These are phyloP conservation scores for Chiloscyllium punctatum DNA, from an alignment of 2,797 vertebrate genomes.

Conservation along the genomic window DNA sequence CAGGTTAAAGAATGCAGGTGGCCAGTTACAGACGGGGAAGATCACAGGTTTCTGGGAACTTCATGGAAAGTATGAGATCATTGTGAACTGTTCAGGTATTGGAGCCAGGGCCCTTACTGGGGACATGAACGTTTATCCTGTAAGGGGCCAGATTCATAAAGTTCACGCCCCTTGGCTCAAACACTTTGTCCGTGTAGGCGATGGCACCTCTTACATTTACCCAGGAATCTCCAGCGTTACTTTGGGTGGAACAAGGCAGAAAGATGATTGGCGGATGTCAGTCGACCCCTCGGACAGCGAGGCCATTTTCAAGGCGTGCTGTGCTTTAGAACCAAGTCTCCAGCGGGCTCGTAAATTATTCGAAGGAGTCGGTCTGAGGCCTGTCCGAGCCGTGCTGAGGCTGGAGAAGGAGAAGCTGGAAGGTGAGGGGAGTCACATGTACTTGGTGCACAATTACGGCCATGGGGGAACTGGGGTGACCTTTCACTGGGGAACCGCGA, in stretches of 20 bases:
- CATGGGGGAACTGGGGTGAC: slow-evolving; percentile 75
- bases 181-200: slow-evolving; percentile 74
- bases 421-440: slow-evolving; percentile 50
- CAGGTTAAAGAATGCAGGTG: slow-evolving; percentile 69
- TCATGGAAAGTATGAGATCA: slow-evolving; percentile 59
- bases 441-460: slow-evolving; percentile 83
- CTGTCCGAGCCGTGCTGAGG: slow-evolving; percentile 59
- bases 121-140: slow-evolving; percentile 60
- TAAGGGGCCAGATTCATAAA: slow-evolving; percentile 79
- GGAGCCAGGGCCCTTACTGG: slow-evolving; percentile 64
- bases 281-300: slow-evolving; percentile 55
- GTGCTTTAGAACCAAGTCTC: slow-evolving; percentile 72
- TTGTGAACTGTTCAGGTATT: slow-evolving; percentile 82
- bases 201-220: slow-evolving; percentile 75
- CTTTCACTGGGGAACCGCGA: slow-evolving; percentile 74
- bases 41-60: slow-evolving; percentile 70
- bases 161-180: slow-evolving; percentile 81
- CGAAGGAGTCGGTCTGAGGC: slow-evolving; percentile 76
- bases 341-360: slow-evolving; percentile 49
- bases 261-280: slow-evolving; percentile 62
- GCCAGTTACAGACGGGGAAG: slow-evolving; percentile 56
- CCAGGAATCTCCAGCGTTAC: slow-evolving; percentile 67
- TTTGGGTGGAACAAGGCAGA: slow-evolving; percentile 76
- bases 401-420: slow-evolving; percentile 66
- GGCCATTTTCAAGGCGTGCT: slow-evolving; percentile 70